Evolutionary conservation across 2,113 vertebrate genomes (phyloP).

Genomic region (Nansenia antarctica): DNA sequence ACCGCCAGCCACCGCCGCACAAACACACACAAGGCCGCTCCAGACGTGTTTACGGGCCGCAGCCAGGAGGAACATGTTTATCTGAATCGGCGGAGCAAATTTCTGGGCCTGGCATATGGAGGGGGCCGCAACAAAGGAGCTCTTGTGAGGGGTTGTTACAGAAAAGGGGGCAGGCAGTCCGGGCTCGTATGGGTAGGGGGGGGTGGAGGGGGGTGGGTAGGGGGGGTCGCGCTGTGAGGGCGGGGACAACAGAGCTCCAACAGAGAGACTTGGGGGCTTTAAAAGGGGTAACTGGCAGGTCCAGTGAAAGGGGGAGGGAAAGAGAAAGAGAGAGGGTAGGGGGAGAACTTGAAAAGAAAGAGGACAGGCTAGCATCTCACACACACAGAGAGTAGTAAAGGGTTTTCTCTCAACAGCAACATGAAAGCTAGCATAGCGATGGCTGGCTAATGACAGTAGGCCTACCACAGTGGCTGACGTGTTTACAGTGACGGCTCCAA

Average conservation of each 20-base stretch:
- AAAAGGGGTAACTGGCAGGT: neutral
- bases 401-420: neutral
- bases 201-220: slow-evolving; percentile 41
- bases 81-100: slow-evolving; percentile 29
- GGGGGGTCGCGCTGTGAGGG: slow-evolving; percentile 27
- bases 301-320: neutral
- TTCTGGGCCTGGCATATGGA: slow-evolving; percentile 56
- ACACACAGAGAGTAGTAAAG: neutral
- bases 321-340: neutral
- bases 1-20: too few species aligned
- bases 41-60: slow-evolving; percentile 53
- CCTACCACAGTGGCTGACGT: neutral
- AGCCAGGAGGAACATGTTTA: slow-evolving; percentile 30
- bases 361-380: neutral
- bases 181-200: slow-evolving; percentile 36
- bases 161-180: slow-evolving; percentile 40
- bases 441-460: too few species aligned
- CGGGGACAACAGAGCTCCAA: neutral
- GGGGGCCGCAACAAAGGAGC: slow-evolving; percentile 49
- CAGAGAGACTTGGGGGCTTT: neutral
- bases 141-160: slow-evolving; percentile 51
- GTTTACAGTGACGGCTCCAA: too few species aligned
- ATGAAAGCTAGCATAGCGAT: neutral
- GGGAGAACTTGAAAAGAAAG: neutral
- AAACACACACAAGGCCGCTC: too few species aligned